Evolutionary conservation across 1,140 invertebrate genomes (phyloP).

Genomic region (Polyergus mexicanus): DNA sequence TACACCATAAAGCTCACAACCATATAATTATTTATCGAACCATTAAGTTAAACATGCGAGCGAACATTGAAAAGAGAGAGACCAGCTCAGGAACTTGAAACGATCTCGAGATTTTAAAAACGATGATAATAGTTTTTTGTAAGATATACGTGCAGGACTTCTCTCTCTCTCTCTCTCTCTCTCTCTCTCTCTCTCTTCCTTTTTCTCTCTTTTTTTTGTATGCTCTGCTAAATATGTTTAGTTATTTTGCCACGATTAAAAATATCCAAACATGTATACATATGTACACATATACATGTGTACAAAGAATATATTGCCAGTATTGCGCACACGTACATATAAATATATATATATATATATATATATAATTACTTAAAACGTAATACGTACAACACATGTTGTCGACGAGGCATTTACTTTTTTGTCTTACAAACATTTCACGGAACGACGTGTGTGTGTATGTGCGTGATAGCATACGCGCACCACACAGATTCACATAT

Average conservation of each 20-base stretch:
- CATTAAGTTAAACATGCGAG: neutral
- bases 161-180: neutral
- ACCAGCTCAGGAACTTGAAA: neutral
- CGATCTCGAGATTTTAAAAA: neutral
- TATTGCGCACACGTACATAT: neutral
- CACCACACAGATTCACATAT: neutral
- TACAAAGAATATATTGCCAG: slow-evolving; percentile 35
- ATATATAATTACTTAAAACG: neutral
- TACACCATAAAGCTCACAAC: slow-evolving; percentile 36
- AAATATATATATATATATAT: neutral
- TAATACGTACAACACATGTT: neutral
- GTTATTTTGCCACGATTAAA: slow-evolving; percentile 16
- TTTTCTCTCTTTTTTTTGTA: neutral
- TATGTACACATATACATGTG: no score
- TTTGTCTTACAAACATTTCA: neutral
- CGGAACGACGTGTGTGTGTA: slow-evolving; percentile 1
- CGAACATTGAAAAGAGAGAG: neutral
- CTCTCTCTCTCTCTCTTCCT: neutral
- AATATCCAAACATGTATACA: neutral
- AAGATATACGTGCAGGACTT: neutral
- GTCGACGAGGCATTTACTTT: neutral
- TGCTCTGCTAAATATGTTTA: neutral
- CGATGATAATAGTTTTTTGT: neutral
- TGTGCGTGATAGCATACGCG: slow-evolving; percentile 25
- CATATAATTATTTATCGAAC: slow-evolving; percentile 44